Evolutionary conservation across 2,888 invertebrate genomes (phyloP), one percentile per base, ranked within the genome.

Genomic region (Spodoptera exigua): DNA sequence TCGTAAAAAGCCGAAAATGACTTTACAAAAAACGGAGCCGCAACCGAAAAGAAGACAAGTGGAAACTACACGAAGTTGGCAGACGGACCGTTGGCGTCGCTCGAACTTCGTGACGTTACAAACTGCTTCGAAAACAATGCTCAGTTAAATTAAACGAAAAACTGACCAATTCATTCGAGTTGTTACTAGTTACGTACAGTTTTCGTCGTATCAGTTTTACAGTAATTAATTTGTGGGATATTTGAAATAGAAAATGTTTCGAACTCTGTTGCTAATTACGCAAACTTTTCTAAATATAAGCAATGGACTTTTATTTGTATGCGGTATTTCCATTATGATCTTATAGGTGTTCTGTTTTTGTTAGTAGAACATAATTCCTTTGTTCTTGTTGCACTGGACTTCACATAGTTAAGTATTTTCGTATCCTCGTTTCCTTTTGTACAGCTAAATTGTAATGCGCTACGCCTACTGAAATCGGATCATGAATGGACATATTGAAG

Each of bases 61-160:
- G 52, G 18, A 43, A 57, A 58, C 51, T 51, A 45, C 39, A 21
- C 13, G 54, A 81, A 83, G 80, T 83, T 84, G 57, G 61, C 74
- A 77, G 81, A 81, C 81, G 80, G 82, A 81, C 35, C 32, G 45
- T 36, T 83, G 79, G 80, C 21, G 21, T 27, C 9, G 21, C 76
- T 55, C 70, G 60, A 82, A 84, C 81, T 84, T 75, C 72, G 67
- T 73, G 78, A 76, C 79, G 70, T 78, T 77, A 83, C 80, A 80
- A 82, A 86, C 76, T 79, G 76, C 79, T 79, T 70, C 59, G 69
- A 70, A 78, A 81, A 75, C 54, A 55, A 69, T 63, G 59, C 70
- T 79, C 65, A 66, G 74, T 70, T 58, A 72, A 81, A 82, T 77
- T 70, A 74, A 71, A 64, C 61, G 40, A 64, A 72, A 72, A 75